Percentiles rank a stretch among this genome's conserved stretches.
Conservation (phyloP, 2,888 invertebrate species). For the Pachymerium ferrugineum region DNA sequence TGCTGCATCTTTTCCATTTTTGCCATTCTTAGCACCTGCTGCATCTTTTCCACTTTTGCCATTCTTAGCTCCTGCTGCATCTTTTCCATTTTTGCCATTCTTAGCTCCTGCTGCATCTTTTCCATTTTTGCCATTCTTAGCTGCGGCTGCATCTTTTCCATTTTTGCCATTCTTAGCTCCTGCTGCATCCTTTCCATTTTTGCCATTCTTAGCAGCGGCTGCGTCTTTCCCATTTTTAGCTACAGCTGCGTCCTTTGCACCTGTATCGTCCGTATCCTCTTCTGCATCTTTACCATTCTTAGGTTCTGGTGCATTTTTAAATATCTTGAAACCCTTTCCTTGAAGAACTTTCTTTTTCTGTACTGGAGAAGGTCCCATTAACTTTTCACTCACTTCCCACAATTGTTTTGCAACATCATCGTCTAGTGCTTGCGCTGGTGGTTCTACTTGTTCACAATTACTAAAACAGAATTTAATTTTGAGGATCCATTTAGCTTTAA, state of each 20-base stretch:
- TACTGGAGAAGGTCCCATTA: neutral
- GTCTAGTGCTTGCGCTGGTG: neutral
- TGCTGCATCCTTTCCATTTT: too few relatives aligned
- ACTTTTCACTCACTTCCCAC: neutral
- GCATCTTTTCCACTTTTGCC: neutral
- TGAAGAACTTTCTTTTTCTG: neutral
- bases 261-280: neutral
- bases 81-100: neutral
- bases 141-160: neutral
- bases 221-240: neutral
- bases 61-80: neutral
- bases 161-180: neutral
- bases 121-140: neutral
- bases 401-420: neutral
- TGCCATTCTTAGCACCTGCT: neutral
- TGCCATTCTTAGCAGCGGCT: too few relatives aligned
- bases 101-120: neutral
- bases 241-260: neutral
- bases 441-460: neutral
- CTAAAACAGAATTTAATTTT: neutral
- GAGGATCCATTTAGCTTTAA: neutral
- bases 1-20: neutral
- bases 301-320: neutral
- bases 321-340: neutral
- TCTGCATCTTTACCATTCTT: neutral